A percentile compares a stretch with the other conserved stretches of the same genome.
These are phyloP conservation scores for Spea multiplicata DNA, from an alignment of 2,113 vertebrate genomes.

Conservation along the genomic window DNA sequence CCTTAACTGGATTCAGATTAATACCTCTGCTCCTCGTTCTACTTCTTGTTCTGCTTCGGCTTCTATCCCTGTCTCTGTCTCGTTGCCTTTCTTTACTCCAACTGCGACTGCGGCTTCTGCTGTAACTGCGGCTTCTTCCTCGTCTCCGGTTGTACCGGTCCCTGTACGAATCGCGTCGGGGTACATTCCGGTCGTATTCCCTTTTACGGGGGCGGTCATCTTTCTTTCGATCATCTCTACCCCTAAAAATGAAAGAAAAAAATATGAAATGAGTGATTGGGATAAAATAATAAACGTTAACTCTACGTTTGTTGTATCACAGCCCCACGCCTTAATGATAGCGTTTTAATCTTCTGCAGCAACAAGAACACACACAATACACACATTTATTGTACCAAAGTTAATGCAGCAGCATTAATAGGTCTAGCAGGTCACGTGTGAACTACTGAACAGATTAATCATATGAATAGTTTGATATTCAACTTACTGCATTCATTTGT, in stretches of 20 bases:
- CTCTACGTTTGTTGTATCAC: too few relatives aligned
- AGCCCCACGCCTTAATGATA: too few relatives aligned
- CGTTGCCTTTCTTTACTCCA: conserved; percentile 89
- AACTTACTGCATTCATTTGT: too few relatives aligned
- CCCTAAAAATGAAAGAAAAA: conserved; percentile 64
- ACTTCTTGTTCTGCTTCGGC: conserved; percentile 73
- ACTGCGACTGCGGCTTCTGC: conserved; percentile 89
- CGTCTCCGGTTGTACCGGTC: conserved; percentile 92
- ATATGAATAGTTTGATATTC: too few relatives aligned
- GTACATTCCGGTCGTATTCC: conserved; percentile 88
- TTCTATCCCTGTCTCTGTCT: conserved; percentile 85
- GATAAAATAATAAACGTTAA: too few relatives aligned
- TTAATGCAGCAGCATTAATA: too few relatives aligned
- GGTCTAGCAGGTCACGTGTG: too few relatives aligned
- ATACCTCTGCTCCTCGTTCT: conserved; percentile 81
- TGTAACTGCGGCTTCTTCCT: conserved; percentile 89
- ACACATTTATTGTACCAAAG: too few relatives aligned
- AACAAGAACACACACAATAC: too few relatives aligned
- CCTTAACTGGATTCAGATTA: conserved; percentile 2
- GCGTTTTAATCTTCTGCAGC: too few relatives aligned
- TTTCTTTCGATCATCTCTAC: conserved; percentile 90
- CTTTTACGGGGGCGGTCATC: conserved; percentile 93
- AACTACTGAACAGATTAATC: too few relatives aligned
- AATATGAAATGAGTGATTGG: neutral
- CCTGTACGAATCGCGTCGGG: conserved; percentile 89